phyloP scores from a whole-genome alignment of 2,888 invertebrate species.

The Linyphia triangularis region DNA sequence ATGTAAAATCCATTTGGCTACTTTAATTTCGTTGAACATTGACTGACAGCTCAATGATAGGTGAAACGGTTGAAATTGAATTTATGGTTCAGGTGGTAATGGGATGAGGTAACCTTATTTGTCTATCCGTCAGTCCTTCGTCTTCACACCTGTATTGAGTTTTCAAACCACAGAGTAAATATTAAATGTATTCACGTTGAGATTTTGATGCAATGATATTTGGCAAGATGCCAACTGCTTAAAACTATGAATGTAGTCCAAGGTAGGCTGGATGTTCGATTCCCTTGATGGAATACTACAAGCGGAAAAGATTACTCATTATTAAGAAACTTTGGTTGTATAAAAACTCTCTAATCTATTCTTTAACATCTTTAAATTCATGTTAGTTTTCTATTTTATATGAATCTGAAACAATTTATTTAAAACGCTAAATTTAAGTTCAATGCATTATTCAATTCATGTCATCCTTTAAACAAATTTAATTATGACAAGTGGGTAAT shows the following conservation, averaged over 20 bases:
- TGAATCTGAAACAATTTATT: no score
- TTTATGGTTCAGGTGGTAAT: not conserved
- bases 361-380: no score
- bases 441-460: no score
- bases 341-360: no score
- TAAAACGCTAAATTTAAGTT: no score
- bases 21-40: slow-evolving; percentile 29
- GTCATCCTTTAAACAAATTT: no score
- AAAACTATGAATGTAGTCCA: not conserved
- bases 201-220: not conserved
- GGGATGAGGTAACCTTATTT: not conserved
- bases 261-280: not conserved
- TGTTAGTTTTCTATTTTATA: no score
- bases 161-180: not conserved
- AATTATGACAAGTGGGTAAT: no score
- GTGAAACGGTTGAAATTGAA: not conserved
- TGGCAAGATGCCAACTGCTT: not conserved
- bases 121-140: not conserved
- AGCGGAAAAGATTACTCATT: no score
- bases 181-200: not conserved
- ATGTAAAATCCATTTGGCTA: slow-evolving; percentile 18
- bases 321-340: no score
- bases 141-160: not conserved
- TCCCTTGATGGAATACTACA: not conserved
- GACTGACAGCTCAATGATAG: slow-evolving; percentile 59